Evolutionary conservation across 1,140 invertebrate species (phyloP).

Genomic region (Microplitis mediator): DNA sequence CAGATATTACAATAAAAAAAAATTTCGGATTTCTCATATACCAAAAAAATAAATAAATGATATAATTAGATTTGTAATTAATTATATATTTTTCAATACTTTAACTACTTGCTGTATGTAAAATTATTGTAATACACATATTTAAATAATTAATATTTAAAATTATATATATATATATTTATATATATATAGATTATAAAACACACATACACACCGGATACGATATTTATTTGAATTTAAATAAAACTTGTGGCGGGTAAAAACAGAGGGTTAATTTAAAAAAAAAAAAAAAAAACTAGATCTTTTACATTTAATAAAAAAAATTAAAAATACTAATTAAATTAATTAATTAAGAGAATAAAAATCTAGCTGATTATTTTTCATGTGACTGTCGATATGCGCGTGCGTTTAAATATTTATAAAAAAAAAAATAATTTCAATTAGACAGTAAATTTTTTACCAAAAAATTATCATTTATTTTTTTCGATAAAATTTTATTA

Average conservation of each 20-base stretch:
- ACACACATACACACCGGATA: conserved; percentile 5
- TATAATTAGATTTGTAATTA: conserved; percentile 63
- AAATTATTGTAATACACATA: conserved; percentile 37
- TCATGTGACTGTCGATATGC: neutral
- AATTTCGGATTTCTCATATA: conserved; percentile 12
- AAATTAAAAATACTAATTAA: neutral
- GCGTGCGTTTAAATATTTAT: neutral
- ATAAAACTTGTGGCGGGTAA: conserved; percentile 13
- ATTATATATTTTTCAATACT: conserved; percentile 62
- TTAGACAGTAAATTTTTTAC: too few species aligned
- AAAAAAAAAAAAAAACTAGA: conserved; percentile 5
- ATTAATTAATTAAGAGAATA: too few species aligned
- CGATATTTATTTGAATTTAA: neutral
- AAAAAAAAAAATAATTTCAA: neutral
- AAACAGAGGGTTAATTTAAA: conserved; percentile 12
- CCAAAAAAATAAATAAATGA: conserved; percentile 41
- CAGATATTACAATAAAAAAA: conserved; percentile 2
- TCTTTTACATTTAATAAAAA: neutral
- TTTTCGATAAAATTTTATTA: neutral
- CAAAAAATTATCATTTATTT: neutral
- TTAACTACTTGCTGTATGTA: conserved; percentile 60
- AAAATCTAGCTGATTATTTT: neutral
- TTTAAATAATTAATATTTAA: conserved; percentile 33
- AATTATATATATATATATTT: neutral
- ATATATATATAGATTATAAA: neutral